Percentiles rank a stretch among this genome's conserved stretches.
Conservation (phyloP, 2,113 vertebrate genomes). For the Ciconia boyciana region DNA sequence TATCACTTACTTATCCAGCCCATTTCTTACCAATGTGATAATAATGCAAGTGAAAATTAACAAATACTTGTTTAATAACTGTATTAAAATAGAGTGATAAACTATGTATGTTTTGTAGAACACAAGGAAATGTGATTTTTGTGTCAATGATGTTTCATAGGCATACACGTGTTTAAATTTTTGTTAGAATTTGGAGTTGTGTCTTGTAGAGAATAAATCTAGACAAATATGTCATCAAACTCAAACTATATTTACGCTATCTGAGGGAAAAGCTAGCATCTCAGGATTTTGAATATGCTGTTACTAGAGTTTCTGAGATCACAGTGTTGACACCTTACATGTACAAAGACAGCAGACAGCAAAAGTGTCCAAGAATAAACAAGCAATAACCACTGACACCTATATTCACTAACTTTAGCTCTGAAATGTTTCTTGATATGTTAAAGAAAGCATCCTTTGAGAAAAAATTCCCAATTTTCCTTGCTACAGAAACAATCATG, state of each 20-base stretch:
- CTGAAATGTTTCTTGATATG: background rate
- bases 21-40: background rate
- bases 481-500: background rate
- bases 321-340: background rate
- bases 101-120: background rate
- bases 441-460: background rate
- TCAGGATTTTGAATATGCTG: background rate
- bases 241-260: background rate
- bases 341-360: background rate
- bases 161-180: background rate
- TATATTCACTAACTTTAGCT: background rate
- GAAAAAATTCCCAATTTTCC: background rate
- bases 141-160: background rate
- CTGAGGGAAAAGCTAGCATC: background rate
- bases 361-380: background rate
- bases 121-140: background rate
- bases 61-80: background rate
- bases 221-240: background rate
- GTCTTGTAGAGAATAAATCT: background rate
- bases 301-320: background rate
- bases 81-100: background rate
- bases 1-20: background rate
- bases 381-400: fast-evolving
- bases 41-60: background rate
- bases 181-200: background rate